Evolutionary conservation across 1,140 invertebrate species (phyloP).

Genomic region (Brachionus rotundiformis): DNA sequence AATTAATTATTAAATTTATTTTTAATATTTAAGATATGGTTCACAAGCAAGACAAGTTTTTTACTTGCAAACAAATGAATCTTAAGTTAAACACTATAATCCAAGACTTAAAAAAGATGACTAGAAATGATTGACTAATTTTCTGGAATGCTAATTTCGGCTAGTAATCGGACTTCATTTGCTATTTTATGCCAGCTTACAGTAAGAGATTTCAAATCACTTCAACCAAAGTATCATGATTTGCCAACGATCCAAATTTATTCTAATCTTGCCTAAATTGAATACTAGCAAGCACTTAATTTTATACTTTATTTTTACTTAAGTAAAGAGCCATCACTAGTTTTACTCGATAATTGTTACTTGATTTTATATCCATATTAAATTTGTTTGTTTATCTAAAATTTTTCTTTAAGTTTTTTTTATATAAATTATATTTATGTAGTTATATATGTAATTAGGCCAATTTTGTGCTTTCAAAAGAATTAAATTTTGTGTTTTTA

Average conservation of each 20-base stretch:
- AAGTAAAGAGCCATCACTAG: neutral
- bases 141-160: slow-evolving; percentile 91
- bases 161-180: slow-evolving; percentile 92
- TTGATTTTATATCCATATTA: neutral
- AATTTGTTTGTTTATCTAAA: neutral
- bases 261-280: slow-evolving; percentile 88
- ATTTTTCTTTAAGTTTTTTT: neutral
- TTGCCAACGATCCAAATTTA: slow-evolving; percentile 95
- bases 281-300: slow-evolving; percentile 61
- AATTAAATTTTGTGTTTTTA: neutral
- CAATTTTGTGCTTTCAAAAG: neutral
- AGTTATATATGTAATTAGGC: neutral
- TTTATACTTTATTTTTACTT: neutral
- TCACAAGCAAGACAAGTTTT: neutral
- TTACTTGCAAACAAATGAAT: neutral
- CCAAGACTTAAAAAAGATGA: neutral
- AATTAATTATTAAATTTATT: neutral
- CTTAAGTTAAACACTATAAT: neutral
- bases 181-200: slow-evolving; percentile 96
- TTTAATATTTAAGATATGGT: neutral
- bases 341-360: neutral
- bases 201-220: slow-evolving; percentile 86
- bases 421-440: neutral
- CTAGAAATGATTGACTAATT: slow-evolving; percentile 66
- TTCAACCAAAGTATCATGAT: slow-evolving; percentile 91